phyloP scores from a whole-genome alignment of 1,140 invertebrate species.

The Chrysoperla carnea region DNA sequence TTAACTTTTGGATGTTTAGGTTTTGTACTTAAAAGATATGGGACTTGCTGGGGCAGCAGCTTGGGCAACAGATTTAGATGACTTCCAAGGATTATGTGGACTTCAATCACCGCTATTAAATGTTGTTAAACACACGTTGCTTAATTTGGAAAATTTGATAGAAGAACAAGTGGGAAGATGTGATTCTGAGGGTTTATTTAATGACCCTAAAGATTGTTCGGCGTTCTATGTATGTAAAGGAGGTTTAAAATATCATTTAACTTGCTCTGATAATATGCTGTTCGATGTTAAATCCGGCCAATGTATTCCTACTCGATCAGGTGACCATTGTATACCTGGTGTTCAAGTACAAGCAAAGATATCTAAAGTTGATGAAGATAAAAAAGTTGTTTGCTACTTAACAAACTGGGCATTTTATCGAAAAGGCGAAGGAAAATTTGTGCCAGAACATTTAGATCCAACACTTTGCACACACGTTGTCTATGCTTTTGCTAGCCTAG shows the following conservation, averaged over 20 bases:
- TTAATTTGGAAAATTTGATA: neutral
- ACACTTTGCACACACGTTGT: constrained; percentile 72
- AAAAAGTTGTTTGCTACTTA: constrained; percentile 61
- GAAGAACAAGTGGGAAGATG: constrained; percentile 19
- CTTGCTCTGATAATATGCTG: constrained; percentile 27
- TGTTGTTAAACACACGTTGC: constrained; percentile 28
- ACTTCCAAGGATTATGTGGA: constrained; percentile 47
- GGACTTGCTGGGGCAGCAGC: constrained; percentile 47
- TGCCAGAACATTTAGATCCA: constrained; percentile 66
- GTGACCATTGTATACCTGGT: constrained; percentile 14
- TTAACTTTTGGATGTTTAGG: constrained; percentile 19
- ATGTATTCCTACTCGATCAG: constrained; percentile 22
- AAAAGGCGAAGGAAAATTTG: constrained; percentile 63
- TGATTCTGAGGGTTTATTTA: constrained; percentile 31
- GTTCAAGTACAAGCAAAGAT: no score
- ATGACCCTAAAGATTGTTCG: constrained; percentile 43
- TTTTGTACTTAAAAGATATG: constrained; percentile 39
- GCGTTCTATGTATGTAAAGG: constrained; percentile 48
- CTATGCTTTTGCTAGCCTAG: constrained; percentile 77
- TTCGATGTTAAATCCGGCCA: constrained; percentile 31
- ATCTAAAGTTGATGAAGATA: no score
- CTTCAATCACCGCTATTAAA: constrained; percentile 41
- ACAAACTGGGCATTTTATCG: constrained; percentile 80
- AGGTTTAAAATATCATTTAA: constrained; percentile 34
- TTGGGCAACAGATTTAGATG: constrained; percentile 47